These are phyloP conservation scores for Mus spicilegus DNA, from an alignment of 2,113 vertebrate species.

Conservation along the genomic window DNA sequence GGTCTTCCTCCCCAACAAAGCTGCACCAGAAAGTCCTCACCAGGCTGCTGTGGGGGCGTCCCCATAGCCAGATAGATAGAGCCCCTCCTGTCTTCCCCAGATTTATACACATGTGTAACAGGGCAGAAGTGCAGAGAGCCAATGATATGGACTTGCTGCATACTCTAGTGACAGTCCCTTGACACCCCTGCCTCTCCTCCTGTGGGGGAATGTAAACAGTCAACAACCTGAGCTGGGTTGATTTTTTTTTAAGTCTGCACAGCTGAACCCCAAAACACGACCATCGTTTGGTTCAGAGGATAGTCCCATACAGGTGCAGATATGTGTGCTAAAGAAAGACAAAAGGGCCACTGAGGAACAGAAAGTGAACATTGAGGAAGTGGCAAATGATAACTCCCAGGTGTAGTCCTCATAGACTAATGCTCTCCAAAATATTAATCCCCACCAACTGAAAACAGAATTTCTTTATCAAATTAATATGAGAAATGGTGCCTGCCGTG, in stretches of 20 bases:
- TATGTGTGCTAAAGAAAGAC: not conserved
- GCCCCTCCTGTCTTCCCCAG: not conserved
- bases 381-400: not conserved
- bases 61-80: not conserved
- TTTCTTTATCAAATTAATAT: not conserved
- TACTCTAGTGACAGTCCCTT: not conserved
- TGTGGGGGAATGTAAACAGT: not conserved
- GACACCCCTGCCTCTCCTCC: not conserved
- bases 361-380: not conserved
- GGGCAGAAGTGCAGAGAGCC: not conserved
- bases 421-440: not conserved
- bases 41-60: too few relatives aligned
- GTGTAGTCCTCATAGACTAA: not conserved
- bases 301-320: not conserved
- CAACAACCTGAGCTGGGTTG: not conserved
- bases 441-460: not conserved
- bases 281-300: not conserved
- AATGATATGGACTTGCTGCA: too few relatives aligned
- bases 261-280: not conserved
- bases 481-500: not conserved
- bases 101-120: not conserved
- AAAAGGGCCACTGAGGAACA: not conserved
- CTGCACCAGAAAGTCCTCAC: not conserved
- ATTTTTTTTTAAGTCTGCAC: not conserved
- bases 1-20: too few relatives aligned